phyloP scores from a whole-genome alignment of 1,140 invertebrate species.

The Diabrotica virgifera region DNA sequence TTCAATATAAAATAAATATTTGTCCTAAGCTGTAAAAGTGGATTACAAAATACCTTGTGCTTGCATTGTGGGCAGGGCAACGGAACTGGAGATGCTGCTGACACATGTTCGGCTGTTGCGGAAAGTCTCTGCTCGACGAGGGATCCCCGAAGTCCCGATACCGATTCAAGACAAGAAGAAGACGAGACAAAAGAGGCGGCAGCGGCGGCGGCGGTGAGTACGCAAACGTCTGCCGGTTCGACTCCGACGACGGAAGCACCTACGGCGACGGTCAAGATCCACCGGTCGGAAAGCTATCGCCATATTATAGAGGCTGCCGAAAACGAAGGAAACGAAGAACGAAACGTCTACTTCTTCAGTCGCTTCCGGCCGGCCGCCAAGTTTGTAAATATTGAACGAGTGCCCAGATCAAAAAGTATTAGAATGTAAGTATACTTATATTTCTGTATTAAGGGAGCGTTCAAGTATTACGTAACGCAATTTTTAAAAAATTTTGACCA shows the following conservation, averaged over 20 bases:
- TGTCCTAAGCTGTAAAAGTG: no score
- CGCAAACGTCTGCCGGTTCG: conserved; percentile 19
- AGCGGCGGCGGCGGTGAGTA: conserved; percentile 2
- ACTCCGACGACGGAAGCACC: conserved; percentile 24
- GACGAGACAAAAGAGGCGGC: conserved; percentile 27
- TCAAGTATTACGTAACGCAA: no score
- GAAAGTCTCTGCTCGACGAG: conserved; percentile 28
- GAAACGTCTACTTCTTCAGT: conserved; percentile 52
- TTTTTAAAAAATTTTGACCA: no score
- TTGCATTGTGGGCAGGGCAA: conserved; percentile 60
- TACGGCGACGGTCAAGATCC: conserved; percentile 52
- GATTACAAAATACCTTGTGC: not conserved
- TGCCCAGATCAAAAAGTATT: conserved; percentile 40
- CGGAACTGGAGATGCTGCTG: conserved; percentile 60
- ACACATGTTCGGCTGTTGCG: conserved; percentile 58
- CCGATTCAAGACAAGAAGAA: conserved; percentile 29
- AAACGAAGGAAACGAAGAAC: conserved; percentile 47
- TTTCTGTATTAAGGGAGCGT: no score
- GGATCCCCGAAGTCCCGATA: not conserved
- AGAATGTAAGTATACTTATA: conserved; percentile 40
- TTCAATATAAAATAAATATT: no score
- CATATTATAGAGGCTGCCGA: conserved; percentile 49
- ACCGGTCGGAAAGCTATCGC: conserved; percentile 55
- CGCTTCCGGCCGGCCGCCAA: conserved; percentile 53
- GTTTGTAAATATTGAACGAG: conserved; percentile 45